A percentile compares a stretch with the other conserved stretches of the same genome.
These are phyloP conservation scores for Pseudomyrmex gracilis DNA, from an alignment of 1,140 invertebrate species.

Conservation along the genomic window DNA sequence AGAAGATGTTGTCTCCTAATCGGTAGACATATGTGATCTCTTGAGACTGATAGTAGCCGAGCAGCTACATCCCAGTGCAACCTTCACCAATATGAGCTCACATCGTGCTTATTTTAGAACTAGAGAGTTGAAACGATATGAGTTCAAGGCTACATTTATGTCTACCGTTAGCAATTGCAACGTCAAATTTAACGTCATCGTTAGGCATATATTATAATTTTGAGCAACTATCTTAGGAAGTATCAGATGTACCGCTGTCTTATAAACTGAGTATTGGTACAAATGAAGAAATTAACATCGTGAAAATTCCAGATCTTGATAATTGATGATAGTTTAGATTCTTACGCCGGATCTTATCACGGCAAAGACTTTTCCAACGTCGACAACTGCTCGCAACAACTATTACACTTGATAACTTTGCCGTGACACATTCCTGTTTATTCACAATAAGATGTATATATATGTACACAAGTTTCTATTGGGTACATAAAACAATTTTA, in stretches of 20 bases:
- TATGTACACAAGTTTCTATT: too few relatives aligned
- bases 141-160: slow-evolving; percentile 73
- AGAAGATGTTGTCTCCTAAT: neutral
- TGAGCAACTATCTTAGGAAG: neutral
- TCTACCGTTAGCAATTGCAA: slow-evolving; percentile 77
- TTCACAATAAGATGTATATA: too few relatives aligned
- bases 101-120: too few relatives aligned
- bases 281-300: slow-evolving; percentile 67
- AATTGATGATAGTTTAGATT: slow-evolving; percentile 74
- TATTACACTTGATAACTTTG: slow-evolving; percentile 57
- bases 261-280: slow-evolving; percentile 58
- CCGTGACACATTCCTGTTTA: too few relatives aligned
- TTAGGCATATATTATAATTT: slow-evolving; percentile 51
- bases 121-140: too few relatives aligned
- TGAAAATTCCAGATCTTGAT: slow-evolving; percentile 72
- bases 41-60: slow-evolving; percentile 51
- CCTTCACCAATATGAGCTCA: slow-evolving; percentile 21
- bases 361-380: too few relatives aligned
- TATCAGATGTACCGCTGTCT: slow-evolving; percentile 33
- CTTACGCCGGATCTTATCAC: slow-evolving; percentile 67
- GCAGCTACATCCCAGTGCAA: slow-evolving; percentile 67
- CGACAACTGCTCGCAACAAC: too few relatives aligned
- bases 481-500: too few relatives aligned
- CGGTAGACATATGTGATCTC: neutral
- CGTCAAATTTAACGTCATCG: slow-evolving; percentile 69